A percentile compares a stretch with the other conserved stretches of the same genome.
Conservation (phyloP, 1,140 invertebrate genomes). For the Formica exsecta region DNA sequence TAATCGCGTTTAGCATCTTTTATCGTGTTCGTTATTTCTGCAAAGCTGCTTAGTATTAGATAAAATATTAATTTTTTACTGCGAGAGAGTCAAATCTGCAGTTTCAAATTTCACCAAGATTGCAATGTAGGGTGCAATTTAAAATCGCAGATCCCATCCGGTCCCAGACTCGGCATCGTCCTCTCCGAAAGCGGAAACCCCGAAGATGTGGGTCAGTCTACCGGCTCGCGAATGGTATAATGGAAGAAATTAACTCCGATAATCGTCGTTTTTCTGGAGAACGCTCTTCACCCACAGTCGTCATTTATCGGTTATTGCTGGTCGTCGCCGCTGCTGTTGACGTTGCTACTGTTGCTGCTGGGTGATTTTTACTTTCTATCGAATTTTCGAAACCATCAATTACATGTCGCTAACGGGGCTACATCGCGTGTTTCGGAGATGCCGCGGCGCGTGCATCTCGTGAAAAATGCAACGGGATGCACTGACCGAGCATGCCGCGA, state of each 20-base stretch:
- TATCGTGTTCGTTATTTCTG: too few species aligned
- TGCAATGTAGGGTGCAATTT: neutral
- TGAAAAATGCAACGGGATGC: constrained; percentile 3
- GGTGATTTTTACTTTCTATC: constrained; percentile 72
- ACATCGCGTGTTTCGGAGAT: constrained; percentile 23
- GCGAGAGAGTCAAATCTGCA: too few species aligned
- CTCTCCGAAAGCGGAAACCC: constrained; percentile 64
- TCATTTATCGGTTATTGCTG: neutral
- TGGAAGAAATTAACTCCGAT: constrained; percentile 68
- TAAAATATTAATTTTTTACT: too few species aligned
- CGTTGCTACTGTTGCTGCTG: constrained; percentile 45
- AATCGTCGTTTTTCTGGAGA: constrained; percentile 55
- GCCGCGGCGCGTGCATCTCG: neutral
- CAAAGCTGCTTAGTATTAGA: too few species aligned
- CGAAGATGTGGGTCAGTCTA: constrained; percentile 68
- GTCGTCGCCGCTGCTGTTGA: too few species aligned
- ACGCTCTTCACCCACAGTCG: constrained; percentile 64
- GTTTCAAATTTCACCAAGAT: too few species aligned
- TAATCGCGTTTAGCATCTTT: too few species aligned
- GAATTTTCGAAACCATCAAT: constrained; percentile 69
- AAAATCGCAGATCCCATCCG: neutral
- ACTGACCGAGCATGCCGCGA: constrained; percentile 15
- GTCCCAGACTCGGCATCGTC: neutral
- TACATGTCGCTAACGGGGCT: constrained; percentile 59
- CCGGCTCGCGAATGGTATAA: constrained; percentile 32